Evolutionary conservation across 2,113 vertebrate species (phyloP).

Genomic region (Aphyosemion australe): DNA sequence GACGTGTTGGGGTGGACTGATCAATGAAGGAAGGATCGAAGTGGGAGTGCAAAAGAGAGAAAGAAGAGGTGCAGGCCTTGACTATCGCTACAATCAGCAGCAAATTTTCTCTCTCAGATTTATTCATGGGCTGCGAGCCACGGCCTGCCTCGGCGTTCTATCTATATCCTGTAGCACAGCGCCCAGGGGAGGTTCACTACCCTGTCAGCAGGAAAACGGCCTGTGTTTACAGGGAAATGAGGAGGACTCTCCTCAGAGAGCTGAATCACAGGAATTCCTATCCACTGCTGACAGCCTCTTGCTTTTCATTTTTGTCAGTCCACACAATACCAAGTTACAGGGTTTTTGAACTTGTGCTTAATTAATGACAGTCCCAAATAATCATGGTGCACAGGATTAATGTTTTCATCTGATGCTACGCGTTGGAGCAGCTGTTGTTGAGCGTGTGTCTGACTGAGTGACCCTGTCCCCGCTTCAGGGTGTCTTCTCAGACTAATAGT

Average conservation of each 20-base stretch:
- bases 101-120: slow-evolving; percentile 21
- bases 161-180: slow-evolving; percentile 65
- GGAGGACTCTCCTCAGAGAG: slow-evolving; percentile 45
- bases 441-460: slow-evolving; percentile 7
- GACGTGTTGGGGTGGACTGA: slow-evolving; percentile 2
- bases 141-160: slow-evolving; percentile 50
- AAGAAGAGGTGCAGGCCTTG: slow-evolving; percentile 23
- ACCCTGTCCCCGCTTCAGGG: slow-evolving; percentile 32
- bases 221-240: slow-evolving; percentile 59
- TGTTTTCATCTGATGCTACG: slow-evolving; percentile 3
- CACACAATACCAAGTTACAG: slow-evolving; percentile 2
- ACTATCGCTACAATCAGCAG: slow-evolving; percentile 47
- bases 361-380: slow-evolving; percentile 3
- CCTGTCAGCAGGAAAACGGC: slow-evolving; percentile 57
- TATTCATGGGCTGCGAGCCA: slow-evolving; percentile 38
- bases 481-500: slow-evolving; percentile 36
- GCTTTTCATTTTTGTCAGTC: background rate
- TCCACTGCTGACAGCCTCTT: slow-evolving; percentile 26
- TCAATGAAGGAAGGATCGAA: background rate
- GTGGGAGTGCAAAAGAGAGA: background rate
- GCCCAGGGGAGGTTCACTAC: slow-evolving; percentile 42
- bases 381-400: background rate
- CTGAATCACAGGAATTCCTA: slow-evolving; percentile 50
- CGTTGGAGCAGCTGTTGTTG: background rate
- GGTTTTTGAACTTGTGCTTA: background rate